These are phyloP conservation scores for Lepidothrix coronata DNA, from an alignment of 2,113 vertebrate genomes.

Conservation along the genomic window DNA sequence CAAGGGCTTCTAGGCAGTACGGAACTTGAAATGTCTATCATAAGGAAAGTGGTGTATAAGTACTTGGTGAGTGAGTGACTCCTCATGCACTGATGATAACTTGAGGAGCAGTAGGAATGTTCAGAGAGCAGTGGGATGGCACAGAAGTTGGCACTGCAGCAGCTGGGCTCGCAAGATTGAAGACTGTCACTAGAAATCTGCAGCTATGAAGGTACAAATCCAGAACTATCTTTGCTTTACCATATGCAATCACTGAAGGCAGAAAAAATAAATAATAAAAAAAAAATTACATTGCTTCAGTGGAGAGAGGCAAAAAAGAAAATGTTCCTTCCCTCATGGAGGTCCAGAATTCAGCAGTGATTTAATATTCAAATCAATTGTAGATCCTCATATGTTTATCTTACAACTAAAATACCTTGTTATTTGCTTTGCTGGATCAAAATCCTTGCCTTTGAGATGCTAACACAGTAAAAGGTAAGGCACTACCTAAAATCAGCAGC, in stretches of 20 bases:
- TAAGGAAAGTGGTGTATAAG: background rate
- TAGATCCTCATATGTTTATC: background rate
- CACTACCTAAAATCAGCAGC: background rate
- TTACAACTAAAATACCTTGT: background rate
- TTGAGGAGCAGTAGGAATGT: background rate
- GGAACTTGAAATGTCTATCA: background rate
- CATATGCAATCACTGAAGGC: background rate
- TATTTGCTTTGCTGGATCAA: background rate
- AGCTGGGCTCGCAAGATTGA: background rate
- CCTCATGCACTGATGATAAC: background rate
- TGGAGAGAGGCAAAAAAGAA: background rate
- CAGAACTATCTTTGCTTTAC: background rate
- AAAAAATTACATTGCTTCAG: background rate
- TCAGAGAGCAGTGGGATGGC: background rate
- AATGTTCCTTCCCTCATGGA: background rate
- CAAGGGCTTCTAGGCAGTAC: background rate
- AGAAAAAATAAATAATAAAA: background rate
- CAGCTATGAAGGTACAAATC: background rate
- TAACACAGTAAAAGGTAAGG: background rate
- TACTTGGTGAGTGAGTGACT: background rate
- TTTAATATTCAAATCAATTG: background rate
- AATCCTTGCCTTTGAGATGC: background rate
- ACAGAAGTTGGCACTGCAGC: rapidly evolving
- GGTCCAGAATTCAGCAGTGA: background rate
- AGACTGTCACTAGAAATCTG: background rate